phyloP scores from a whole-genome alignment of 1,140 invertebrate genomes.

The Cydia splendana region DNA sequence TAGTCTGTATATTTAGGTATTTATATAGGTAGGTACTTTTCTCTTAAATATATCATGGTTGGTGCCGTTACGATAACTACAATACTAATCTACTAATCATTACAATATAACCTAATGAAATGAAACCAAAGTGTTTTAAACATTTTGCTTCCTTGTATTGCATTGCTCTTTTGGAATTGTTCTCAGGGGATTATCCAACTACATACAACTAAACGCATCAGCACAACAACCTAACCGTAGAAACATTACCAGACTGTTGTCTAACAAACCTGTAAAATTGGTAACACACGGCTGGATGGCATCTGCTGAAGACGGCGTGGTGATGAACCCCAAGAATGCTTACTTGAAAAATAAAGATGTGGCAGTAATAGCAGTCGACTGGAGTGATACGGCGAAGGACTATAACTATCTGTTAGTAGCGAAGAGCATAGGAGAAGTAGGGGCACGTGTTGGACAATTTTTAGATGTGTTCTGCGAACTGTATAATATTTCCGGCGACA shows the following conservation, averaged over 20 bases:
- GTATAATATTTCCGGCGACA: slow-evolving; percentile 75
- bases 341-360: slow-evolving; percentile 42
- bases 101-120: too few relatives aligned
- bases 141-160: too few relatives aligned
- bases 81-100: too few relatives aligned
- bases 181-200: slow-evolving; percentile 18
- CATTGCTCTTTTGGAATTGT: too few relatives aligned
- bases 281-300: slow-evolving; percentile 51
- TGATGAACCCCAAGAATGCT: slow-evolving; percentile 40
- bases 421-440: slow-evolving; percentile 80
- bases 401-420: slow-evolving; percentile 82
- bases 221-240: slow-evolving; percentile 1
- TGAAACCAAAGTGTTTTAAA: too few relatives aligned
- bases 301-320: slow-evolving; percentile 36
- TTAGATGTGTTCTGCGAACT: slow-evolving; percentile 80
- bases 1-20: too few relatives aligned
- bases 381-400: slow-evolving; percentile 80
- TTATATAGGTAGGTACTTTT: too few relatives aligned
- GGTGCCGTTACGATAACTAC: too few relatives aligned
- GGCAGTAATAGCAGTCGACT: slow-evolving; percentile 79
- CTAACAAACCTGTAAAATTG: slow-evolving; percentile 39
- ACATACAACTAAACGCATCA: slow-evolving; percentile 36
- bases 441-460: slow-evolving; percentile 79
- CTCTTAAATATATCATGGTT: too few relatives aligned
- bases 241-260: slow-evolving; percentile 10